Percentiles rank a stretch among this genome's conserved stretches.
phyloP scores from a whole-genome alignment of 2,888 invertebrate species.

The Hemicrepidius hirtus region DNA sequence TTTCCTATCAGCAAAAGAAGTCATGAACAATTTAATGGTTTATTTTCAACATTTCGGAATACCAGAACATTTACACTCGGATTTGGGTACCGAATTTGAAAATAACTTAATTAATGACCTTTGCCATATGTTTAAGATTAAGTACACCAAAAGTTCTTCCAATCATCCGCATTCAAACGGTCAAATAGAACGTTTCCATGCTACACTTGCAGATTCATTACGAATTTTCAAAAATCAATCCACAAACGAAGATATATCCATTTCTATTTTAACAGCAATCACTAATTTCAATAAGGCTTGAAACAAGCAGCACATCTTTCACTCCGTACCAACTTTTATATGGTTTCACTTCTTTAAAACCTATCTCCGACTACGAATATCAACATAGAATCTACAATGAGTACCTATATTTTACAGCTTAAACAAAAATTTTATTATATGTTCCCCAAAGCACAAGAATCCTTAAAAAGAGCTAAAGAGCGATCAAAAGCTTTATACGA shows the following conservation, averaged over 20 bases:
- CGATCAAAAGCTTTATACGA: not conserved
- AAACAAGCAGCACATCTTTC: not conserved
- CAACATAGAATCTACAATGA: not conserved
- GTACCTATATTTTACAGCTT: not conserved
- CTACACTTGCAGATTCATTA: not conserved
- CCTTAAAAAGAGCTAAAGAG: not conserved
- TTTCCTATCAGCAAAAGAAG: not conserved
- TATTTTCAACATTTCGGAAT: too few relatives aligned
- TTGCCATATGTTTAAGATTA: not conserved
- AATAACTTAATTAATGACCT: not conserved
- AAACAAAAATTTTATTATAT: not conserved
- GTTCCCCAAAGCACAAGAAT: not conserved
- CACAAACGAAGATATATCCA: not conserved
- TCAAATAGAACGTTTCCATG: not conserved
- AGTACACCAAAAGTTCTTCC: not conserved
- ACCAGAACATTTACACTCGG: not conserved
- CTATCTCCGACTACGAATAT: not conserved
- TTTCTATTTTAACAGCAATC: not conserved
- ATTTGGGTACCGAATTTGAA: not conserved
- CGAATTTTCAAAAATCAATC: not conserved
- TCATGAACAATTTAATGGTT: not conserved
- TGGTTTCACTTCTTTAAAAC: not conserved
- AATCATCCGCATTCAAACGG: not conserved
- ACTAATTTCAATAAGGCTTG: not conserved
- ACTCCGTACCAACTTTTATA: not conserved